Evolutionary conservation across 2,888 invertebrate genomes (phyloP).

Genomic region (Heliconius charithonia): DNA sequence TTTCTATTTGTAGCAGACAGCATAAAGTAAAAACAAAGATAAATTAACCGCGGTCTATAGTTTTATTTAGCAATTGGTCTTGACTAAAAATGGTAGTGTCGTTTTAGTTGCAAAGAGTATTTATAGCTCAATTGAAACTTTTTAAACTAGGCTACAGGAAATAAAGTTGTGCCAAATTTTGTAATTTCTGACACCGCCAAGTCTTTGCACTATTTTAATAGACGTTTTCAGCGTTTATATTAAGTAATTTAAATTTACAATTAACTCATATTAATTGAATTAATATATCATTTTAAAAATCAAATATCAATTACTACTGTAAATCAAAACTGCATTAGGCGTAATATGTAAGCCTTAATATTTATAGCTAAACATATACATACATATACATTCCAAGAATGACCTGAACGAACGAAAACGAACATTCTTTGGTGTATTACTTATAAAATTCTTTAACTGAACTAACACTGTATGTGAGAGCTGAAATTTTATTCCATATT

Average conservation of each 20-base stretch:
- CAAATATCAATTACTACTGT: too few species aligned
- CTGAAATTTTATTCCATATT: conserved; percentile 5
- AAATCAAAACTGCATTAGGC: too few species aligned
- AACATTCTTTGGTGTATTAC: background rate
- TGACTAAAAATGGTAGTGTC: background rate
- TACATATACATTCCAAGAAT: background rate
- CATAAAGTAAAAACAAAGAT: too few species aligned
- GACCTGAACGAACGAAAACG: background rate
- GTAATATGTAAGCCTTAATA: background rate
- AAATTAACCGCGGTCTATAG: background rate
- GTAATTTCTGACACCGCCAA: background rate
- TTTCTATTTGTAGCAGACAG: too few species aligned
- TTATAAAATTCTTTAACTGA: background rate
- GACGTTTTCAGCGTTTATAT: background rate
- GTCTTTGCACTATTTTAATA: too few species aligned
- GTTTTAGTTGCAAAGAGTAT: background rate
- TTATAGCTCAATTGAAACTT: background rate
- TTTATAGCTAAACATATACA: background rate
- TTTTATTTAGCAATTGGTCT: background rate
- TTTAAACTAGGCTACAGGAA: background rate
- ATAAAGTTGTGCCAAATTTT: background rate
- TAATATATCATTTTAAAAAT: too few species aligned
- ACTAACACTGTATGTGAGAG: background rate
- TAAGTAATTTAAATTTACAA: background rate
- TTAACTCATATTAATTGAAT: too few species aligned